Base-by-base conservation (phyloP, 2,888 invertebrate genomes). In the Agrotis ipsilon region DNA sequence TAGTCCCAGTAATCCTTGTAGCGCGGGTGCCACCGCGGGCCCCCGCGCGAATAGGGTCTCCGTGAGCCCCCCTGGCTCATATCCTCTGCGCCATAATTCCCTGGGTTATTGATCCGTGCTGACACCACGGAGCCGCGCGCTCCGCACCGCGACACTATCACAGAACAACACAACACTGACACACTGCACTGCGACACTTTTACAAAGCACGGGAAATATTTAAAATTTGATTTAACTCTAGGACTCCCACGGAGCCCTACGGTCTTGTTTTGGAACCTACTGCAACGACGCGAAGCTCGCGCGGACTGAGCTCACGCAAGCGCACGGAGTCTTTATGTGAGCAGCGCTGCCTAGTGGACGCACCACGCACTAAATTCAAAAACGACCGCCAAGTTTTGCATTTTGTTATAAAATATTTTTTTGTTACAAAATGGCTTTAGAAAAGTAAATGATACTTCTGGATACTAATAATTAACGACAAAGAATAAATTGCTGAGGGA, bases 1-100 rank as follows among this genome's bases (percentile, higher is more conserved):
- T 95, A 96, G 82, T 96, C 96, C 96, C 96, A 96, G 88, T 95
- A 96, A 75, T 96, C 96, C 91, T 96, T 96, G 92, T 96, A 96
- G 68, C 96, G 95, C 86, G 95, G 95, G 89, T 96, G 95, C 95
- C 96, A 96, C 59, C 96, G 93, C 67, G 93, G 95, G 83, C 95
- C 95, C 87, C 96, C 96, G 85, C 95, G 95, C 78, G 95, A 95
- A 82, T 94, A 96, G 75, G 96, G 96, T 83, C 96, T 90, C 77
- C 96, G 84, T 3, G 96, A 96, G 85, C 96, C 96, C 74, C 96
- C 96, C 83, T 96, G 96, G 88, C 96, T 96, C 96, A 96, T 96
- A 67, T 84, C 86, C 77, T 88, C 88, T 92, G 92, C 93, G 94
- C 93, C 94, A 94, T 95, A 82, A 78, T 90, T 84, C 81, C 81